phyloP scores from a whole-genome alignment of 1,140 invertebrate species.

The Dreissena polymorpha region DNA sequence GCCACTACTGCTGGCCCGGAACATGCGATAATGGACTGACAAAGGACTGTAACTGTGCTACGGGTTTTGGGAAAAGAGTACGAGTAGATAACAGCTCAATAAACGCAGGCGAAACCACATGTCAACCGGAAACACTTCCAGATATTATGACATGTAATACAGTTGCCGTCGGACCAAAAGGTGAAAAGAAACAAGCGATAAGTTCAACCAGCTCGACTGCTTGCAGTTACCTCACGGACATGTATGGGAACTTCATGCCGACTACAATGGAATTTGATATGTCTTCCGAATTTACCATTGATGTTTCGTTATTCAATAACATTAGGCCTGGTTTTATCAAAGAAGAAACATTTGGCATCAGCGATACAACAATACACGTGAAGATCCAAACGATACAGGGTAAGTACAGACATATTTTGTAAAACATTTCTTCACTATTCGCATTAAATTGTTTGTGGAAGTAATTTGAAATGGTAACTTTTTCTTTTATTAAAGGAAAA shows the following conservation, averaged over 20 bases:
- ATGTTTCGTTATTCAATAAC: neutral
- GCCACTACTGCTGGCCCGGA: constrained; percentile 15
- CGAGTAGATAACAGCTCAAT: too few relatives aligned
- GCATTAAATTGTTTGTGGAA: too few relatives aligned
- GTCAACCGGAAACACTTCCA: neutral
- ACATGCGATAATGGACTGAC: neutral
- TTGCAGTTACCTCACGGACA: constrained; percentile 7
- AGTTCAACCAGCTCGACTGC: neutral
- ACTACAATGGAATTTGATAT: constrained; percentile 6
- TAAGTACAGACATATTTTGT: too few relatives aligned
- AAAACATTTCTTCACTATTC: too few relatives aligned
- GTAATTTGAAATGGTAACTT: too few relatives aligned
- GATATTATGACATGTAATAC: constrained; percentile 8
- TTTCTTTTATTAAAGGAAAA: too few relatives aligned
- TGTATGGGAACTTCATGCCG: constrained; percentile 31
- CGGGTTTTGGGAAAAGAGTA: neutral
- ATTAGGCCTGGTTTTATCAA: neutral
- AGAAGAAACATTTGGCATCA: constrained; percentile 23
- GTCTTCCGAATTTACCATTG: constrained; percentile 5
- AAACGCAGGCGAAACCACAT: too few relatives aligned
- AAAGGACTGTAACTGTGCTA: neutral
- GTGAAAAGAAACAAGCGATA: neutral
- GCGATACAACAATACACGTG: constrained; percentile 4
- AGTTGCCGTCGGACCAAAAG: neutral
- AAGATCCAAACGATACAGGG: neutral